Evolutionary conservation across 2,888 invertebrate species (phyloP), one percentile per base, ranked within the genome.

Genomic region (Chrysina gloriosa): DNA sequence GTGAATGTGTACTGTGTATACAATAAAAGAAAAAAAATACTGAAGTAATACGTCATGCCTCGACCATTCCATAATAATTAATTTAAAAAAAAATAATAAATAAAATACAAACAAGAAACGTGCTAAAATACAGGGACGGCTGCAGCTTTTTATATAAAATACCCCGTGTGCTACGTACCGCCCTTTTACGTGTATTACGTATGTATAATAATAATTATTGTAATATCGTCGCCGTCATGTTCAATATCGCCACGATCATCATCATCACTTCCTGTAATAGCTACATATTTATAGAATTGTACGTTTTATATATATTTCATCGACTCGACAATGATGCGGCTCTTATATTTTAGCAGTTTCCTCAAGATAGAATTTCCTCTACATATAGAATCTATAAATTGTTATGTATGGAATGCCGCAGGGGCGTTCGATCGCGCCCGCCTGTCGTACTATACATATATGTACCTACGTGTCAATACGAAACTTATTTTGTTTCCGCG

Each of bases 321-420:
- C 47, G 21, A 19, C 23, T 47, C 47, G 31, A 42, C 9, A 63
- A 56, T n/a, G n/a, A n/a, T 48, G 68, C 65, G 52, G 52, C 63
- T 48, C 50, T 29, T 67, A 63, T 50, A 48, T 69, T 66, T 67
- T 63, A 65, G 58, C 65, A 42, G 63, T 48, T 50, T 65, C 67
- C 45, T 16, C 61, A 72, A 64, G 21, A 69, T 74, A 75, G 73
- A 73, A 71, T 75, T 77, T 78, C 77, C 77, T 72, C 73, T 78
- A 77, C 79, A 74, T 75, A 78, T 81, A 80, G 79, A 81, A 71
- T 78, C 77, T 75, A 76, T 77, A 77, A 80, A 81, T 80, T 81
- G 80, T 81, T 80, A 81, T 79, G 79, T 80, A 80, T 80, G 79
- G 80, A 80, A 74, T 70, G 74, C 73, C 77, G 74, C 76, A 72